Percentiles rank a stretch among this genome's conserved stretches.
Evolutionary conservation across 2,113 vertebrate species (phyloP).

Genomic region (Pampusana beccarii): DNA sequence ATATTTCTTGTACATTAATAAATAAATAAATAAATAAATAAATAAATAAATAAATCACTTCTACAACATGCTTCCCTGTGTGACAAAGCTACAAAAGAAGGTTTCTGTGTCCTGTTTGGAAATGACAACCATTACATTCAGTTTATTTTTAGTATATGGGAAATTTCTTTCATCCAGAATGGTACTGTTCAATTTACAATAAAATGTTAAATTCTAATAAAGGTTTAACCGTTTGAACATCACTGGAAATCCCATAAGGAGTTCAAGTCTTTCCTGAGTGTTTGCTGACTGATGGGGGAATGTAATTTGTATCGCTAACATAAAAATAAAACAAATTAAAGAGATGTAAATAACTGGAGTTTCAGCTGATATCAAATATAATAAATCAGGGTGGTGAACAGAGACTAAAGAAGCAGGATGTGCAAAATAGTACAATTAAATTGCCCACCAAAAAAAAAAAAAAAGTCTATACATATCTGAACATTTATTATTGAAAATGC

Average conservation of each 20-base stretch:
- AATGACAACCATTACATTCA: background rate
- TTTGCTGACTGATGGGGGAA: background rate
- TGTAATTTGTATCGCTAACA: background rate
- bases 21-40: background rate
- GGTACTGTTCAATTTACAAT: background rate
- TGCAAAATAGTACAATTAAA: slow-evolving; percentile 15
- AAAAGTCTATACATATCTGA: background rate
- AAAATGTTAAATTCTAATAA: slow-evolving; percentile 1
- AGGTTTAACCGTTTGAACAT: slow-evolving; percentile 17
- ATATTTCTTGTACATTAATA: background rate
- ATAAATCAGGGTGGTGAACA: background rate
- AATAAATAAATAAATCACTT: background rate
- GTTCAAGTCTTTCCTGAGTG: background rate
- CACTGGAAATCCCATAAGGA: background rate
- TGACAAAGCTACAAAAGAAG: background rate
- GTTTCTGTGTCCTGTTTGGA: background rate
- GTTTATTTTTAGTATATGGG: background rate
- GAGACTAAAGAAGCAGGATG: background rate
- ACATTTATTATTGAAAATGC: background rate
- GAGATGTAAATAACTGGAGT: background rate
- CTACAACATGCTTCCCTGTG: background rate
- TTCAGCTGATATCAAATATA: background rate
- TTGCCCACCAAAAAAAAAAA: background rate
- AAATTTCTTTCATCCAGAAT: slow-evolving; percentile 2
- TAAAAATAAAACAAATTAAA: slow-evolving; percentile 2